Evolutionary conservation across 2,888 invertebrate species (phyloP), one percentile per base, ranked within the genome.

Genomic region (Operophtera brumata): DNA sequence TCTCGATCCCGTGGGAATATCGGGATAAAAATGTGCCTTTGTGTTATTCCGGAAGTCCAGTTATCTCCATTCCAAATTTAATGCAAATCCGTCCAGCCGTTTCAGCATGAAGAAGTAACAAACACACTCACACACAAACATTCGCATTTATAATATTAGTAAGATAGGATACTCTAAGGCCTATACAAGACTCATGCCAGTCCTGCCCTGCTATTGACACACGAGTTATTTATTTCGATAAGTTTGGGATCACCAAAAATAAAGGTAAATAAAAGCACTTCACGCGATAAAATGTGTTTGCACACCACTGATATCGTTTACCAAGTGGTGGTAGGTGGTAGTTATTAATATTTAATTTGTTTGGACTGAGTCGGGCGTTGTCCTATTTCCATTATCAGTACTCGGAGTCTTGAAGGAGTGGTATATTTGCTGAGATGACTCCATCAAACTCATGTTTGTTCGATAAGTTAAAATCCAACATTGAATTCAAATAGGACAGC

Each of bases 321-420:
- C 45, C 34, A 30, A 32, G 39, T 32, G 39, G 39, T 40, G 43
- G 47, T 54, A 52, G 8, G 41, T 49, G 41, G 42, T 52, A 26
- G 44, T 47, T 54, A 54, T 44, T 47, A 49, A 41, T 61, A 54
- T 41, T 53, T 45, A 54, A 51, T 51, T 52, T 53, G 53, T 42
- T 42, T 50, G 47, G 32, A 39, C 43, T 39, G 37, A 43, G 42
- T 54, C 56, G 48, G 36, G 26, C 43, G 34, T 41, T 46, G 58
- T 53, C 51, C 58, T 51, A 56, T 13, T 55, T 51, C 32, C 44
- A 41, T 35, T 51, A 54, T 56, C 48, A 37, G 44, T 57, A 50
- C 57, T 46, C 49, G 43, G 44, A 57, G 49, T 11, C 20, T 47
- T 47, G 41, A 35, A 45, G 50, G 43, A 57, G 39, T 49, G 47